These are phyloP conservation scores for Labroides dimidiatus DNA, from an alignment of 2,797 vertebrate genomes.

Conservation along the genomic window DNA sequence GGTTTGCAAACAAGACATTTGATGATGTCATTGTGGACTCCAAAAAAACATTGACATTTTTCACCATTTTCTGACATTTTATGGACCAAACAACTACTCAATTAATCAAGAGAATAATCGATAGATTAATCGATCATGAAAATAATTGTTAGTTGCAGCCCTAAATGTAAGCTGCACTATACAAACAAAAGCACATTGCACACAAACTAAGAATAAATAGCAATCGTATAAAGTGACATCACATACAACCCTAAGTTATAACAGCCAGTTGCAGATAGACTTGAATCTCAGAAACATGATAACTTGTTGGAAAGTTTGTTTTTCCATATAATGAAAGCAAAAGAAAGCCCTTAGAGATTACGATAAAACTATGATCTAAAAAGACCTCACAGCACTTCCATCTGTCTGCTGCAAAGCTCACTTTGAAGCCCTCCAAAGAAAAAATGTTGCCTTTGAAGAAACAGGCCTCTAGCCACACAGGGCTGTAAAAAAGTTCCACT, in stretches of 20 bases:
- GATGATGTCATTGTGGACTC: too few species aligned
- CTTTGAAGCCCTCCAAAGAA: conserved; percentile 65
- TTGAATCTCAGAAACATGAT: conserved; percentile 17
- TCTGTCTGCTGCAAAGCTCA: conserved; percentile 55
- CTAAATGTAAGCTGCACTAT: too few species aligned
- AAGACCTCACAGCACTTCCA: conserved; percentile 61
- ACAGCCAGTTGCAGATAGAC: neutral
- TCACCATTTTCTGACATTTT: too few species aligned
- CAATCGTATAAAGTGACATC: too few species aligned
- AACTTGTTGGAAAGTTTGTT: conserved; percentile 27
- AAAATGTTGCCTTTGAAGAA: conserved; percentile 65
- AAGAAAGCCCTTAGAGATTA: conserved; percentile 41
- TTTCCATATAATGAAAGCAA: conserved; percentile 29
- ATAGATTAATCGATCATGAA: too few species aligned
- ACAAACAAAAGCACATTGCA: too few species aligned
- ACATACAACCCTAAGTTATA: neutral
- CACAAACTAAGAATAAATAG: too few species aligned
- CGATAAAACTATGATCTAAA: conserved; percentile 49
- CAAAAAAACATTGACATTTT: too few species aligned
- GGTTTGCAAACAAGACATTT: too few species aligned
- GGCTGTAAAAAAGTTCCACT: conserved; percentile 71
- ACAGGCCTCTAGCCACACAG: conserved; percentile 55
- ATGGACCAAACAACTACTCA: too few species aligned
- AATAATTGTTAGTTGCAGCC: too few species aligned
- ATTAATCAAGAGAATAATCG: too few species aligned